Percentiles rank a stretch among this genome's conserved stretches.
phyloP scores from a whole-genome alignment of 2,888 invertebrate species.

The Asteroscopus sphinx region DNA sequence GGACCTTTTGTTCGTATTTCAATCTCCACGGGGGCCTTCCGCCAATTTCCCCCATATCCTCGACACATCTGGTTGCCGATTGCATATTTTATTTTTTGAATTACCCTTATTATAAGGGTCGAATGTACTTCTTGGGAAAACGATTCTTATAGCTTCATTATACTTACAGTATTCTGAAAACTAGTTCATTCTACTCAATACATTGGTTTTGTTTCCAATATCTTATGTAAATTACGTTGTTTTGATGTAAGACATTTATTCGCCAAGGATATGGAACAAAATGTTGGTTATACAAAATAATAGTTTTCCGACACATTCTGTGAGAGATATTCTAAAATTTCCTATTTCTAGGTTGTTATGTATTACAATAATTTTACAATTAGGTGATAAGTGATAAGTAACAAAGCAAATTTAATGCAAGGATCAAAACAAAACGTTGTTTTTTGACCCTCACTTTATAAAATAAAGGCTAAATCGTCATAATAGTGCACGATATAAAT shows the following conservation, averaged over 20 bases:
- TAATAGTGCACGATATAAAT: conserved; percentile 3
- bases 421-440: background rate
- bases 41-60: conserved; percentile 50
- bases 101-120: conserved; percentile 40
- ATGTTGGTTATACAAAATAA: no score
- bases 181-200: conserved; percentile 11
- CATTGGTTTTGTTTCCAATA: background rate
- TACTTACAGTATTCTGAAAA: conserved; percentile 1
- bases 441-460: background rate
- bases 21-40: conserved; percentile 40
- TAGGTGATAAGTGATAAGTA: no score
- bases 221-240: no score
- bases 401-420: no score
- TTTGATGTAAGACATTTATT: no score
- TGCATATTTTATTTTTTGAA: conserved; percentile 49
- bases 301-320: no score
- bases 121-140: conserved; percentile 9
- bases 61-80: conserved; percentile 44
- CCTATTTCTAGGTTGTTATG: no score
- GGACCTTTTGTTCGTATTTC: conserved; percentile 47
- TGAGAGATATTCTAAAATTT: no score
- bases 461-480: conserved; percentile 2
- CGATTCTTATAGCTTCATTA: conserved; percentile 26
- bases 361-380: no score
- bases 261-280: no score